Base-by-base conservation (phyloP, 2,113 vertebrate species). In the Albula glossodonta region DNA sequence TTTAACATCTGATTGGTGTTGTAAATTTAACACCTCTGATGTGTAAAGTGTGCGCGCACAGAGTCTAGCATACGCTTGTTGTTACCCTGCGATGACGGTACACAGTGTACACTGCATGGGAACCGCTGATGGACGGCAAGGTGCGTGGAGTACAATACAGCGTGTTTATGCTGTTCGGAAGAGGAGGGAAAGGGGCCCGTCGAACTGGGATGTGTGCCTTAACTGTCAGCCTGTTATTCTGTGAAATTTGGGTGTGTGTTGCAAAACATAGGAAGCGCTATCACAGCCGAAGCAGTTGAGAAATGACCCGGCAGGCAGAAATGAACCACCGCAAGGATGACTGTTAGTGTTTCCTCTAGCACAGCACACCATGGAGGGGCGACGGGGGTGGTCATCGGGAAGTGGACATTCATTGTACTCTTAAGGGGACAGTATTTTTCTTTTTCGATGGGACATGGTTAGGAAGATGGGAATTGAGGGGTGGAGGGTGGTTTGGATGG, bases 231-330 rank as follows among this genome's bases (percentile, higher is more conserved):
- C 83, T 88, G 83, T 82, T 86, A 83, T 88, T 92, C 87, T 89
- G 77, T 82, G 87, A 89, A 80, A 86, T 88, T 90, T 83, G 89
- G 87, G 90, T 86, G 92, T 92, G 93, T 88, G 90, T 95, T 95
- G 93, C 94, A 94, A 95, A 95, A 95, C 94, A 93, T 95, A 94
- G 94, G 95, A 96, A 96, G 93, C 93, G 85, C 87, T 88, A 91
- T 94, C 92, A 89, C 85, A 91, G 89, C 90, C 88, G 31, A 91
- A 92, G 91, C 91, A 89, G 92, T 85, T 81, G 85, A 90, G 83
- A 92, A 86, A 91, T 88, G 91, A 88, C 90, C 85, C 83, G 92
- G 89, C 86, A 86, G 51, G 87, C 80, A 93, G 90, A 93, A 96
- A 94, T 90, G 90, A 90, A 41, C 79, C 50, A 41, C 91, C 90